These are phyloP conservation scores for Lepidotrigona ventralis DNA, from an alignment of 1,140 invertebrate genomes.

Conservation along the genomic window DNA sequence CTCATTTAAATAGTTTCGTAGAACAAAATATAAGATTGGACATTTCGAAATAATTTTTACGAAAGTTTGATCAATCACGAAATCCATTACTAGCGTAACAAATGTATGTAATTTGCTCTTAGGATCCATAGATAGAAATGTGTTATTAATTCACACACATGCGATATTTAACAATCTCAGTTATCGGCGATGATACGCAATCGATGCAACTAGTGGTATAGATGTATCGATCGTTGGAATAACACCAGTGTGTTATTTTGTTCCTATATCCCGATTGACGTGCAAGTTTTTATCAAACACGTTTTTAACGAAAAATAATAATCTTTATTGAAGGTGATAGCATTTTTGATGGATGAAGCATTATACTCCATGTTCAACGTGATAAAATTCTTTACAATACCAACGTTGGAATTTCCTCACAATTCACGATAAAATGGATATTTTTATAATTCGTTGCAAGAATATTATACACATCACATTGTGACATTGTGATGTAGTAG, in stretches of 20 bases:
- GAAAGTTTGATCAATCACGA: constrained; percentile 41
- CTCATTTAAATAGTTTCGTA: too few species aligned
- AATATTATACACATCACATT: not conserved
- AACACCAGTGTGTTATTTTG: not conserved
- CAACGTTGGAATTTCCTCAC: not conserved
- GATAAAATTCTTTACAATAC: not conserved
- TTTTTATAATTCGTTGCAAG: not conserved
- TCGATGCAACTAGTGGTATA: constrained; percentile 7
- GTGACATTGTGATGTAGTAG: not conserved
- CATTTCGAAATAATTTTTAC: constrained; percentile 38
- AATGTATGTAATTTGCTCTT: not conserved
- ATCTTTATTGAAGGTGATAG: not conserved
- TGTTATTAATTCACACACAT: not conserved
- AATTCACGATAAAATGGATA: not conserved
- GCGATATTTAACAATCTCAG: constrained; percentile 2
- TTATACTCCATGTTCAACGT: not conserved
- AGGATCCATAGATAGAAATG: constrained; percentile 18
- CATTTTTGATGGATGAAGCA: not conserved
- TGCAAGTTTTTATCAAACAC: not conserved
- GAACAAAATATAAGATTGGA: not conserved
- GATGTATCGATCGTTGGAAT: constrained; percentile 5
- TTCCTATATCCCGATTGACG: not conserved
- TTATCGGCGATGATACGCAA: not conserved
- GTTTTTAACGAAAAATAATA: not conserved
- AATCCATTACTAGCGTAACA: not conserved